phyloP scores from a whole-genome alignment of 2,797 vertebrate genomes.

The Dryobates pubescens region DNA sequence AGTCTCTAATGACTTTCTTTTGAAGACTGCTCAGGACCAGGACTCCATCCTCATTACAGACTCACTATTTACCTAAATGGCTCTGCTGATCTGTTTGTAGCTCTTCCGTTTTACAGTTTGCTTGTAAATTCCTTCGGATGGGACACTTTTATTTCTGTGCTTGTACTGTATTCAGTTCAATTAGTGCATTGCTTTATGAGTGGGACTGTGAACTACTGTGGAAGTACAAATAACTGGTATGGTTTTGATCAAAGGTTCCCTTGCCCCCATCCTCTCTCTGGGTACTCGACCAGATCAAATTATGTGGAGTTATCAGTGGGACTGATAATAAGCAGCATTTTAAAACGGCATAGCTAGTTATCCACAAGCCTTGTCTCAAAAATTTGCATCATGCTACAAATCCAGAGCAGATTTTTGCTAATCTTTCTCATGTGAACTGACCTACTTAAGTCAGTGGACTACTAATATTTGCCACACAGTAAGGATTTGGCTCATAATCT shows the following conservation, averaged over 20 bases:
- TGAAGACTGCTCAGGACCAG: slow-evolving; percentile 15
- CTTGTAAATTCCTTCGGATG: not conserved
- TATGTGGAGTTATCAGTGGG: not conserved
- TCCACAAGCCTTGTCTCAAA: not conserved
- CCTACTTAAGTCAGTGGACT: slow-evolving; percentile 49
- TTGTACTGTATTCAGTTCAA: not conserved
- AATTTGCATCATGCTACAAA: slow-evolving; percentile 22
- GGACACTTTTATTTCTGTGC: not conserved
- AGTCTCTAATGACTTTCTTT: slow-evolving; percentile 7
- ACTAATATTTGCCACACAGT: slow-evolving; percentile 41
- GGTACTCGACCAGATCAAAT: slow-evolving; percentile 4
- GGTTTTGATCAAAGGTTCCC: slow-evolving; percentile 28
- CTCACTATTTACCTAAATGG: not conserved
- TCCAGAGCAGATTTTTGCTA: slow-evolving; percentile 45
- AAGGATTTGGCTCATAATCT: slow-evolving; percentile 55
- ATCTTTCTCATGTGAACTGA: slow-evolving; percentile 57
- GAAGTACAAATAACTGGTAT: not conserved
- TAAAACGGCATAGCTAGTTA: not conserved
- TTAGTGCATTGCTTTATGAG: not conserved
- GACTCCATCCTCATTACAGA: slow-evolving; percentile 22
- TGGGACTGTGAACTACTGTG: not conserved
- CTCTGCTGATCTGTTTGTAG: not conserved
- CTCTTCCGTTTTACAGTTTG: not conserved
- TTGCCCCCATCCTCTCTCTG: not conserved
- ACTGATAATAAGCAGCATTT: slow-evolving; percentile 13